These are phyloP conservation scores for Synaphobranchus kaupii DNA, from an alignment of 2,797 vertebrate species.

Conservation along the genomic window DNA sequence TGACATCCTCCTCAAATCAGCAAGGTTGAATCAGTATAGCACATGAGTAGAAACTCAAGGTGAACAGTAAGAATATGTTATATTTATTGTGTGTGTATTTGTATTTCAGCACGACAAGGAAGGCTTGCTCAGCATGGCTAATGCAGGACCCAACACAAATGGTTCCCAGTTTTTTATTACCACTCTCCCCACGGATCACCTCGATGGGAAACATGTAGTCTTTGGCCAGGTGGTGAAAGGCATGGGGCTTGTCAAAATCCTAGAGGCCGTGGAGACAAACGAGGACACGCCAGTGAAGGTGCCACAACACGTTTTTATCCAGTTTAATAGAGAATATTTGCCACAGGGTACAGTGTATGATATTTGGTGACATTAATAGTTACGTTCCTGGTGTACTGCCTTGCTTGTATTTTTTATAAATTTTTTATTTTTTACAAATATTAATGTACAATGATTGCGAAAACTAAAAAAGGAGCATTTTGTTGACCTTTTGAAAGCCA, in stretches of 20 bases:
- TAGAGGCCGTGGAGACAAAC: constrained; percentile 84
- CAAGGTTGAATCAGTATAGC: background rate
- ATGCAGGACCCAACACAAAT: constrained; percentile 89
- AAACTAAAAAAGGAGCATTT: background rate
- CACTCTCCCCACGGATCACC: constrained; percentile 87
- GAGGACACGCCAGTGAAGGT: constrained; percentile 88
- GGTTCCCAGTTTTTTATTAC: constrained; percentile 98
- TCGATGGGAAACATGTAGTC: constrained; percentile 92
- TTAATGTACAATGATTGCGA: background rate
- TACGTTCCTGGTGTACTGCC: background rate
- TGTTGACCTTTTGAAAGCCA: constrained; percentile 67
- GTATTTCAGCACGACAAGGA: constrained; percentile 81
- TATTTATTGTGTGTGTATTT: background rate
- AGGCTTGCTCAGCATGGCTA: constrained; percentile 95
- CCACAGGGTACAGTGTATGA: background rate
- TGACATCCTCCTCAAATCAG: background rate
- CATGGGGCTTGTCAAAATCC: constrained; percentile 83
- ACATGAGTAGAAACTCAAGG: background rate
- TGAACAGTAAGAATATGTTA: background rate
- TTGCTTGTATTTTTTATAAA: background rate
- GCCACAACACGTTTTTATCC: constrained; percentile 32
- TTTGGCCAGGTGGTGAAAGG: constrained; percentile 94
- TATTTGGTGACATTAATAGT: background rate
- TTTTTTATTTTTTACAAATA: background rate
- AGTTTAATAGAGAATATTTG: background rate